Conservation (phyloP, 2,888 invertebrate species). For the Norana najaformis region DNA sequence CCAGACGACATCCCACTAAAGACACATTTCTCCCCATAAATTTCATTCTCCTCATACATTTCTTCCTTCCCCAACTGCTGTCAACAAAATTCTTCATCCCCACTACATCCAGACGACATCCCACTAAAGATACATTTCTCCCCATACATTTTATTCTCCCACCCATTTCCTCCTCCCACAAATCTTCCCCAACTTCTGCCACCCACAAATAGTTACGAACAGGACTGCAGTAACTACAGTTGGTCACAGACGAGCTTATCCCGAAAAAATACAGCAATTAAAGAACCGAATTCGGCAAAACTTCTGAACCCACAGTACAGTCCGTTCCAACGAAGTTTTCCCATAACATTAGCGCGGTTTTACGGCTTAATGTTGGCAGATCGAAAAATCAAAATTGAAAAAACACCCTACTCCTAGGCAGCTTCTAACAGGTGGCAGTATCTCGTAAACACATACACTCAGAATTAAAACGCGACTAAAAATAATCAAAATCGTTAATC, state of each 20-base stretch:
- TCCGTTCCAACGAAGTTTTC: background rate
- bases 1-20: background rate
- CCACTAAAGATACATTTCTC: background rate
- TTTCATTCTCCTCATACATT: no score
- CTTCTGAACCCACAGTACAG: background rate
- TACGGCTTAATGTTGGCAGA: no score
- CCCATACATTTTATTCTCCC: background rate
- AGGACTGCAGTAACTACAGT: no score
- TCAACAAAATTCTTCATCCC: no score
- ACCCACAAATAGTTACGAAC: no score
- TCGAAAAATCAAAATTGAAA: no score
- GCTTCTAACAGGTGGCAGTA: conserved; percentile 16
- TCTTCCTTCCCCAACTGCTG: no score
- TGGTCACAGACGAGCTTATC: background rate
- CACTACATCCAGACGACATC: background rate
- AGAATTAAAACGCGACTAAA: background rate
- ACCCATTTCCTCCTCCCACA: no score
- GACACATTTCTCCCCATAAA: background rate
- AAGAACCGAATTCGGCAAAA: background rate
- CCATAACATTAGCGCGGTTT: background rate
- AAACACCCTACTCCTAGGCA: background rate
- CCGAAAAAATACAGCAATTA: background rate
- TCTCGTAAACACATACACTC: background rate
- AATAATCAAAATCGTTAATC: conserved; percentile 14
- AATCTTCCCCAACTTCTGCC: no score